These are phyloP conservation scores for Sesia apiformis DNA, from an alignment of 2,888 invertebrate genomes.

Conservation along the genomic window DNA sequence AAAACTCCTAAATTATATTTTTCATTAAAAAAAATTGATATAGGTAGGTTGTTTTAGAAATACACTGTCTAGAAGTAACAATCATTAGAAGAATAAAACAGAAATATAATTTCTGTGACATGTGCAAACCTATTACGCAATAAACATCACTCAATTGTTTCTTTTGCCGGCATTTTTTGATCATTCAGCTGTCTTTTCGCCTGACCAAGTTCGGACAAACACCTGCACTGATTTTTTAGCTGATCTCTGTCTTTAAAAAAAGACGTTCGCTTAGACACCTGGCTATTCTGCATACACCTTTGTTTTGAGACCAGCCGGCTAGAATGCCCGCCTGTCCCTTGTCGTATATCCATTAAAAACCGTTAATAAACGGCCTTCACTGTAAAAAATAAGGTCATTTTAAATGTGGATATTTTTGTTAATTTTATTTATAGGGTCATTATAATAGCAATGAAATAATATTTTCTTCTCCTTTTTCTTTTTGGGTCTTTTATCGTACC, in stretches of 20 bases:
- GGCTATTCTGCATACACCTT: constrained; percentile 48
- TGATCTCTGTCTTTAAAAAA: constrained; percentile 48
- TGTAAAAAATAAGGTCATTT: background rate
- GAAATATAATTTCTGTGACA: constrained; percentile 7
- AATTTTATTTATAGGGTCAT: background rate
- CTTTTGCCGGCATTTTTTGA: constrained; percentile 1
- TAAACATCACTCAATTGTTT: constrained; percentile 5
- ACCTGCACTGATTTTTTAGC: constrained; percentile 70
- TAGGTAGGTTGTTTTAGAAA: background rate
- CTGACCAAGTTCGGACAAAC: constrained; percentile 41
- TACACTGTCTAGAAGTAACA: background rate
- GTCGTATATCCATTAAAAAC: background rate
- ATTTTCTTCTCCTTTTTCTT: too few relatives aligned
- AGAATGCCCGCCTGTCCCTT: constrained; percentile 14
- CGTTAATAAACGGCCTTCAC: background rate
- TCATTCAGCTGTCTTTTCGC: constrained; percentile 58
- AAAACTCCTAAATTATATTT: background rate
- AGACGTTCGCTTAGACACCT: constrained; percentile 53
- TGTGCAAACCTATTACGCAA: constrained; percentile 5
- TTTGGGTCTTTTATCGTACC: too few relatives aligned
- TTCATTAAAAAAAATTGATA: background rate
- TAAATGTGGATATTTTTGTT: background rate
- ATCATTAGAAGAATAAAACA: background rate
- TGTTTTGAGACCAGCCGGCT: constrained; percentile 39
- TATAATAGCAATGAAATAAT: background rate